Evolutionary conservation across 2,797 vertebrate genomes (phyloP).

Genomic region (Ceyx erithaca): DNA sequence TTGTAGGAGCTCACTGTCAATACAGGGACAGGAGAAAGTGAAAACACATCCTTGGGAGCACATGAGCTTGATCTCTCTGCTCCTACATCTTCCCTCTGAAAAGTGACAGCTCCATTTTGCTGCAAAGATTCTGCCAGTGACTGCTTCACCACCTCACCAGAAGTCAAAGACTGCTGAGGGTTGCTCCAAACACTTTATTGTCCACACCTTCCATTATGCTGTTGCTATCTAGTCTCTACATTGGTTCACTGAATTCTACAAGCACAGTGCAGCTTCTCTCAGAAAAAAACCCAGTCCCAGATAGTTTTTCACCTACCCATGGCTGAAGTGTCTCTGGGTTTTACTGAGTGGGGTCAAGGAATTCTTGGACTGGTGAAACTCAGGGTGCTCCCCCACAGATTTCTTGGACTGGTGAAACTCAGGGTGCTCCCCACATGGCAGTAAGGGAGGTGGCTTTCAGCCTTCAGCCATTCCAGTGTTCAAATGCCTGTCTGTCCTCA

Average conservation of each 20-base stretch:
- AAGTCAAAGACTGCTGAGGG: fast-evolving
- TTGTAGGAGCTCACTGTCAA: not conserved
- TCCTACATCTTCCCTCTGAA: not conserved
- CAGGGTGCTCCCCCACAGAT: too few species aligned
- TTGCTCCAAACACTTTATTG: not conserved
- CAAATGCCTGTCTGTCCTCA: not conserved
- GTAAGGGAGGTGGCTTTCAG: not conserved
- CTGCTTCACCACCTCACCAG: not conserved
- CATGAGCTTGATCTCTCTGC: not conserved
- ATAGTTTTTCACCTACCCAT: fast-evolving
- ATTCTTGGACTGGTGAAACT: not conserved
- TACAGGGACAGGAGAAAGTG: not conserved
- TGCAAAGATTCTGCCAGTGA: not conserved
- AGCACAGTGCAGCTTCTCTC: not conserved
- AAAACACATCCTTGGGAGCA: not conserved
- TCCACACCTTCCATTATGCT: fast-evolving
- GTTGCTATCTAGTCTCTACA: not conserved
- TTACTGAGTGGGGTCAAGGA: not conserved
- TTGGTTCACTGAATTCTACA: not conserved
- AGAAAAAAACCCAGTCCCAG: not conserved
- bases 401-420: not conserved
- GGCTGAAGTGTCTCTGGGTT: not conserved
- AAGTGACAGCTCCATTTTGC: not conserved
- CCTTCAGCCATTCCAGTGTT: not conserved
- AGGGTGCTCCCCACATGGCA: not conserved